Evolutionary conservation across 1,140 invertebrate genomes (phyloP).

Genomic region (Charaxes varanes): DNA sequence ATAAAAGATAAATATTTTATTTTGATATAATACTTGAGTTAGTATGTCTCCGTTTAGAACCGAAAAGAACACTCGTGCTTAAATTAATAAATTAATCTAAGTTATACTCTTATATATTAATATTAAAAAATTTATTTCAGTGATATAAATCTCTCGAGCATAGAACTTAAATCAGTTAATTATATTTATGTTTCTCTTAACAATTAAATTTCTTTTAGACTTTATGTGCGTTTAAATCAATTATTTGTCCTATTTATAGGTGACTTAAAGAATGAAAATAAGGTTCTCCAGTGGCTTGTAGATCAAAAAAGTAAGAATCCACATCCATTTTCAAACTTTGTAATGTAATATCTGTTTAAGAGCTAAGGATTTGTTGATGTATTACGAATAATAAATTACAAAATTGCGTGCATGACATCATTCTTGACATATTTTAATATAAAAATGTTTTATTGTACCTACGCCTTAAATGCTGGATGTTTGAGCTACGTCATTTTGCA

Average conservation of each 20-base stretch:
- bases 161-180: too few species aligned
- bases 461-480: conserved; percentile 66
- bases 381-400: conserved; percentile 38
- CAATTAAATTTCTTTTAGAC: too few species aligned
- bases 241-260: conserved; percentile 80
- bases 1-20: too few species aligned
- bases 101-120: too few species aligned
- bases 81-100: too few species aligned
- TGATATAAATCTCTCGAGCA: too few species aligned
- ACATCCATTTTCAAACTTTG: conserved; percentile 69
- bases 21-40: too few species aligned
- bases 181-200: too few species aligned
- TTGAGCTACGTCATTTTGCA: conserved; percentile 74
- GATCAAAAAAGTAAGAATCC: conserved; percentile 93
- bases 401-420: conserved; percentile 69
- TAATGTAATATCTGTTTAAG: conserved; percentile 43
- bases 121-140: too few species aligned
- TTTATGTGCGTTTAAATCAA: too few species aligned
- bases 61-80: too few species aligned
- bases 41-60: too few species aligned
- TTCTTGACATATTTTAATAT: conserved; percentile 49
- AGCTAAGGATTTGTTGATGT: conserved; percentile 35
- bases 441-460: conserved; percentile 49
- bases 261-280: conserved; percentile 95
- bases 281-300: conserved; percentile 95